These are phyloP conservation scores for Apantesis nais DNA, from an alignment of 2,888 invertebrate species.

Conservation along the genomic window DNA sequence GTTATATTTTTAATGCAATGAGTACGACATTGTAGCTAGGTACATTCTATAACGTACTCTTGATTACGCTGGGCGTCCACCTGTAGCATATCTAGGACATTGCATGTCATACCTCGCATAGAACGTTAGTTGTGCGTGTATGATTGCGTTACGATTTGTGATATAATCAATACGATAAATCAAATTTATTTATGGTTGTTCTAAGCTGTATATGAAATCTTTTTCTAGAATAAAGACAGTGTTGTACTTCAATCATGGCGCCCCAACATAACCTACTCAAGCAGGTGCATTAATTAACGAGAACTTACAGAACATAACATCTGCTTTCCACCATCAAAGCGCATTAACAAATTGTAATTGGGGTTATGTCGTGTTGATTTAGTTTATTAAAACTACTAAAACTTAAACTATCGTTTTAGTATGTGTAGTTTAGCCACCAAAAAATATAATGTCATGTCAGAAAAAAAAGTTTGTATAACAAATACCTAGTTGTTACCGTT, in stretches of 20 bases:
- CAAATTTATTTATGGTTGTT: slow-evolving; percentile 55
- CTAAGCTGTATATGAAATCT: slow-evolving; percentile 12
- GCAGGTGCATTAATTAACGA: slow-evolving; percentile 78
- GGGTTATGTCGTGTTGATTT: slow-evolving; percentile 63
- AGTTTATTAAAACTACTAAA: slow-evolving; percentile 54
- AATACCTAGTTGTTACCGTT: slow-evolving; percentile 27
- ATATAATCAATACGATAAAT: slow-evolving; percentile 70
- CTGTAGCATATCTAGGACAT: slow-evolving; percentile 81
- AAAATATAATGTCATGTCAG: background rate
- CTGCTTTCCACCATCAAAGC: slow-evolving; percentile 79
- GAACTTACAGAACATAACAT: slow-evolving; percentile 71
- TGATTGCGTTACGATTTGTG: slow-evolving; percentile 77
- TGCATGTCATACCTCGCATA: slow-evolving; percentile 77
- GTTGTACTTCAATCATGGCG: slow-evolving; percentile 49
- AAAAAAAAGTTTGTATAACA: slow-evolving; percentile 17
- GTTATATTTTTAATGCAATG: slow-evolving; percentile 54
- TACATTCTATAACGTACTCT: slow-evolving; percentile 59
- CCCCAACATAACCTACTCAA: slow-evolving; percentile 54
- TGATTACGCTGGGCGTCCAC: slow-evolving; percentile 69
- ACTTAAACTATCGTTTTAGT: slow-evolving; percentile 40
- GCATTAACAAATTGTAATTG: slow-evolving; percentile 72
- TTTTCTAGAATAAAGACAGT: slow-evolving; percentile 33
- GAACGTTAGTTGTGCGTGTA: slow-evolving; percentile 69
- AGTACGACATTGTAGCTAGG: slow-evolving; percentile 63
- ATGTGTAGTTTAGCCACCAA: background rate